Percentiles rank a stretch among this genome's conserved stretches.
Conservation (phyloP, 1,140 invertebrate genomes). For the Bombus haemorrhoidalis region DNA sequence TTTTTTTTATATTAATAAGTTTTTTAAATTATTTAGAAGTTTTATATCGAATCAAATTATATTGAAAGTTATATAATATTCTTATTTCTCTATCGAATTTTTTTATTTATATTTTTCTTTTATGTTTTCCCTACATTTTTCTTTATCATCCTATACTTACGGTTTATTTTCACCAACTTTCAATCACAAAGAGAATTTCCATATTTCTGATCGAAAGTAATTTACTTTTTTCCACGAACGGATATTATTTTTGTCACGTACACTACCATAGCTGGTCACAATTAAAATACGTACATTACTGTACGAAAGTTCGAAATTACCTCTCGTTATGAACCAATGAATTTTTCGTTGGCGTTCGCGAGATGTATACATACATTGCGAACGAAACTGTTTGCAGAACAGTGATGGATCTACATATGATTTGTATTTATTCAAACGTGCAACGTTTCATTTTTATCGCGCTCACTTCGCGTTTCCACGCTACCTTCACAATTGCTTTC, state of each 20-base stretch:
- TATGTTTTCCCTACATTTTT: background rate
- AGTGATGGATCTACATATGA: conserved; percentile 5
- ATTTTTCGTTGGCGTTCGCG: background rate
- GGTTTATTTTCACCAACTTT: background rate
- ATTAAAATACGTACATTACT: background rate
- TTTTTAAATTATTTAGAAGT: background rate
- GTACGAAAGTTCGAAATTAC: background rate
- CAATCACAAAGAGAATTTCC: background rate
- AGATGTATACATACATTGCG: background rate
- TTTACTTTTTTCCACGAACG: background rate
- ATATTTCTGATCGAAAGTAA: background rate
- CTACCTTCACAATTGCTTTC: background rate
- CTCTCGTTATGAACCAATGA: conserved; percentile 4
- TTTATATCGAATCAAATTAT: background rate
- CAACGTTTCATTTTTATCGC: conserved; percentile 25
- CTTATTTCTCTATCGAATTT: background rate
- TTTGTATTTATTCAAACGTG: conserved; percentile 20
- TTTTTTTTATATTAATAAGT: background rate
- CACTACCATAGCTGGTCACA: background rate
- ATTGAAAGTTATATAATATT: background rate
- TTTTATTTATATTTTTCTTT: too few species aligned
- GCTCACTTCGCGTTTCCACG: background rate
- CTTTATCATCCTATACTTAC: background rate
- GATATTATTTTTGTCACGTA: background rate
- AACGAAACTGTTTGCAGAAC: background rate